A percentile compares a stretch with the other conserved stretches of the same genome.
Conservation (phyloP, 2,797 vertebrate genomes). For the Masticophis lateralis region DNA sequence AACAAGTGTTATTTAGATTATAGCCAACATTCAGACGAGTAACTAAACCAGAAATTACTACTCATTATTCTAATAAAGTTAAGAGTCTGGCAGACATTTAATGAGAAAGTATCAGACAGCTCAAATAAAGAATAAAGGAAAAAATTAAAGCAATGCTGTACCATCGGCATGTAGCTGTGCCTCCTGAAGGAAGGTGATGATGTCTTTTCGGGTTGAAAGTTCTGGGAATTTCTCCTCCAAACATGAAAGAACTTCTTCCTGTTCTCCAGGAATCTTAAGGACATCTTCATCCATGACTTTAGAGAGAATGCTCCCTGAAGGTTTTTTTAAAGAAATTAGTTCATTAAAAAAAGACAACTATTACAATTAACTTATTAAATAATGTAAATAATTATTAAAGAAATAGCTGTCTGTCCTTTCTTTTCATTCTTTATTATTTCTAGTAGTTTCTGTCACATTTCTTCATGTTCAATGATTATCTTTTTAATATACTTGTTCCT, state of each 20-base stretch:
- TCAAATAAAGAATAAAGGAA: neutral
- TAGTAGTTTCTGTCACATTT: neutral
- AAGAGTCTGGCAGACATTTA: neutral
- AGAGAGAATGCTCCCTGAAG: conserved; percentile 82
- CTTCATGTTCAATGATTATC: neutral
- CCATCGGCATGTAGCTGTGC: conserved; percentile 67
- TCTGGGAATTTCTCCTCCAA: conserved; percentile 78
- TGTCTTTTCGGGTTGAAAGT: conserved; percentile 69
- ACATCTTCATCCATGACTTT: conserved; percentile 75
- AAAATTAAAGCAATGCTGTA: conserved; percentile 38
- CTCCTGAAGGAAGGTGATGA: conserved; percentile 66
- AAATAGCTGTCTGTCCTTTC: neutral
- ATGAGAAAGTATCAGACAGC: neutral
- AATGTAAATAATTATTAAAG: neutral
- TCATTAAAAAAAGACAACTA: neutral
- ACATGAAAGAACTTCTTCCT: conserved; percentile 76
- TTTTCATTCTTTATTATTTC: neutral
- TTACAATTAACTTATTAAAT: neutral
- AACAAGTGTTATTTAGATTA: neutral
- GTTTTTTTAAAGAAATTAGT: conserved; percentile 24
- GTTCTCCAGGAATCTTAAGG: conserved; percentile 71
- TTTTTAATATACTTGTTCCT: neutral
- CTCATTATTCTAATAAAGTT: neutral
- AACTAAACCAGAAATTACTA: neutral
- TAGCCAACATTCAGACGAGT: neutral